Evolutionary conservation across 2,888 invertebrate species (phyloP), one percentile per base, ranked within the genome.

Genomic region (Hylaea fasciaria): DNA sequence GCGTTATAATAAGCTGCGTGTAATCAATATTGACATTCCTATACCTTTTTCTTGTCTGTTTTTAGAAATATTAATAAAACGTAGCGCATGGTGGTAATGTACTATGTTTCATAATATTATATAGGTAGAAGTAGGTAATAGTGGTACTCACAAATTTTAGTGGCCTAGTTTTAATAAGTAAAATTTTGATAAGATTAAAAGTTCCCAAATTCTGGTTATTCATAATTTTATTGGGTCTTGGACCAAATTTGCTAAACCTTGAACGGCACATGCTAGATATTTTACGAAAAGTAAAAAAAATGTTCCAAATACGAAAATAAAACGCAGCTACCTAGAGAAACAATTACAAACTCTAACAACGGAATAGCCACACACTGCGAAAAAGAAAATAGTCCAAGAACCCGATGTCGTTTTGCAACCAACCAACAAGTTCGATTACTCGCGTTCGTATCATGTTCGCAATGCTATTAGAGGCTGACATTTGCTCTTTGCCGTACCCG

Each of bases 381-480:
- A 29, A 66, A 65, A 69, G 69, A 71, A 71, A 68, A 69, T 68
- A 72, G 68, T 62, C 57, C 60, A 71, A 71, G 69, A 72, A 71
- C 70, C 65, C 66, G 65, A 71, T 69, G 69, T 82, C 81, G 70
- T 51, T 17, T 22, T 53, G 48, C 68, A 73, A 78, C 74, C 81
- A 81, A 75, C 77, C 76, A 82, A 81, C 77, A 78, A 85, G 77
- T 85, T 83, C 82, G 82, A 86, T 86, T 84, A 83, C 84, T 70
- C 76, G 79, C 76, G 80, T 80, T 74, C 81, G 79, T 81, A 84
- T 83, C 83, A 85, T 85, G 87, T 81, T 82, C 74, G 83, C 82
- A 86, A 87, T 87, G 89, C 88, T 84, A 91, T 91, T 91, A 89
- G 83, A 77, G 77, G 84, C 84, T 85, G 89, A 88, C 89, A 88